Base-by-base conservation (phyloP, 2,113 vertebrate genomes). In the Sula dactylatra region DNA sequence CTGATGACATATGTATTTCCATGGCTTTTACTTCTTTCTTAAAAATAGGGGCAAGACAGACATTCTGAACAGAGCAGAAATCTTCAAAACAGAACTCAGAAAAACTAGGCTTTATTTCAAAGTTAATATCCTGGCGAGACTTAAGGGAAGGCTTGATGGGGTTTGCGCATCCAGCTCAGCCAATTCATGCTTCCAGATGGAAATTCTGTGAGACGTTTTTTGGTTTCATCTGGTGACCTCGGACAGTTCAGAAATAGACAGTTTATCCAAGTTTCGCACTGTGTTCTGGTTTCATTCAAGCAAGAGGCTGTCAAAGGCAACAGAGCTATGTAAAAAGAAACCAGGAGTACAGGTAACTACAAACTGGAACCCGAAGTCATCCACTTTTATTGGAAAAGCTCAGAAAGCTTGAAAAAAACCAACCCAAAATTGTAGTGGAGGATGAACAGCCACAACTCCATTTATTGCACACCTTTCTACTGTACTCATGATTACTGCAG, bases 71-170 rank as follows among this genome's bases (percentile, higher is more conserved):
- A 92, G 52, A 82, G 40, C 49, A 93, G 62, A 96, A 95, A 88
- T 83, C 79, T 90, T 88, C 67, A 92, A 90, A 96, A 96, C 71
- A 93, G 71, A 92, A 50, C 71, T 87, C 58, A 70, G 54, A 62
- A 95, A 93, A 94, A 73, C 67, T 94, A 90, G 92, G 90, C 71
- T 77, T 88, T 86, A 49, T 95, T 96, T 96, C 93, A 94, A 97
- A 94, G 92, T 93, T 94, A 92, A 93, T 95, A 94, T 80, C 55
- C 85, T 97, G 93, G 88, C 59, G 6, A 95, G 93, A 95, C 93
- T 90, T 66, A 73, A 92, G 79, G 94, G 85, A 82, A 86, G 92
- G 29, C 58, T 86, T 94, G 73, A 94, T 54, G 66, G 29, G 16
- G 45, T 77, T 90, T 95, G 65, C 77, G 82, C 17, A 3, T 69